Evolutionary conservation across 2,888 invertebrate genomes (phyloP), one percentile per base, ranked within the genome.

Genomic region (Rhagium mordax): DNA sequence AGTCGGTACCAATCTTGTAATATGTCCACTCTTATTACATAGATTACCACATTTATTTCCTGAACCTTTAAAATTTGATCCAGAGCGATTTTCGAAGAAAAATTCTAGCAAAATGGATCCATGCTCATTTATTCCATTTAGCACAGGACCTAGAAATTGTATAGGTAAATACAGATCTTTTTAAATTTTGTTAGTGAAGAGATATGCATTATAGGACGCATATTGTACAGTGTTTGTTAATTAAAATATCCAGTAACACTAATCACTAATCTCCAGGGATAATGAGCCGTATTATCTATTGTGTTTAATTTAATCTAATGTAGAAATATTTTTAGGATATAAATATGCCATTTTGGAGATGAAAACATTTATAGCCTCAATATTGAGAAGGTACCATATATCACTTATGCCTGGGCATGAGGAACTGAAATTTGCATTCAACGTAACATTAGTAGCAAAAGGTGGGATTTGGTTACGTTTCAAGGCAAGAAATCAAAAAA

Each of bases 311-410:
- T n/a, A n/a, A n/a, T n/a, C 6, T 10, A 33, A 33, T 33, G n/a
- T 13, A 3, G 10, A 33, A 7, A 33, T 33, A 10, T 33, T 5
- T 33, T 33, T 87, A 88, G 92, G 92, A 69, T 88, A 91, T 81
- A 90, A 91, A 72, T 92, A 91, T 79, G 91, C 91, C 2, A 87
- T 90, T 70, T 82, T 92, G 79, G 91, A 92, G 86, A 90, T 92
- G 83, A 92, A 92, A 84, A 89, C 90, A 0, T 84, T 92, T 27
- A 85, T 92, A 27, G 90, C 90, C 15, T 85, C 89, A 18, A 78
- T 92, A 24, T 79, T 92, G 27, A 85, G 90, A 15, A 88, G 88
- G 74, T 92, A 87, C 79, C 86, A 88, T 5, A 72, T 92, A 24
- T 75, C 85, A 6, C 86, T 91, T 0, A 87, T 89, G 13, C 85